Percentiles rank a stretch among this genome's conserved stretches.
These are phyloP conservation scores for Cossypha polioptera DNA, from an alignment of 2,797 vertebrate species.

Conservation along the genomic window DNA sequence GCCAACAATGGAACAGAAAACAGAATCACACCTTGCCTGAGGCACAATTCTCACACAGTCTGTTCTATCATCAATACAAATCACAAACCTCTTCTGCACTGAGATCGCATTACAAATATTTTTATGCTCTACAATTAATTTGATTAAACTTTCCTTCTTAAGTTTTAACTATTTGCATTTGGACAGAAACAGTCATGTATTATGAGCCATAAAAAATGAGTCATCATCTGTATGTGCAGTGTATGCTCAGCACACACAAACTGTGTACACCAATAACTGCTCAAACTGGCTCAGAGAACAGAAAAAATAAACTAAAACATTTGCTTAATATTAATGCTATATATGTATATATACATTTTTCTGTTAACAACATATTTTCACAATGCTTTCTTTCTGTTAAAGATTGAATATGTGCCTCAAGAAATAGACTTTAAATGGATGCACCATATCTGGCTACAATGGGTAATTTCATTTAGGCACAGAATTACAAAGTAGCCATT, in stretches of 20 bases:
- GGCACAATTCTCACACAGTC: background rate
- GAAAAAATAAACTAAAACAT: background rate
- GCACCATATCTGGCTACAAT: conserved; percentile 21
- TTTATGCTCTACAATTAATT: conserved; percentile 2
- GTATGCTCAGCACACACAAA: background rate
- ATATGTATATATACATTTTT: background rate
- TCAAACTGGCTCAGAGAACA: background rate
- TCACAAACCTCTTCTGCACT: background rate
- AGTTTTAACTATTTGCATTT: conserved; percentile 17
- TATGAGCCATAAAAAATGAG: background rate
- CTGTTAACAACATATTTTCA: background rate
- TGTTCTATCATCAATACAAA: background rate
- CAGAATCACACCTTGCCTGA: background rate
- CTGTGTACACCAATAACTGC: background rate
- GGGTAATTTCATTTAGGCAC: conserved; percentile 50
- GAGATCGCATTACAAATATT: background rate
- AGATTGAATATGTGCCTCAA: background rate
- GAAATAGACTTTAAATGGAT: conserved; percentile 14
- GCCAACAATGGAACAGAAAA: background rate
- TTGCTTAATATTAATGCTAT: background rate
- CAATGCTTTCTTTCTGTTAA: conserved; percentile 4
- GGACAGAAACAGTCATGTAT: background rate
- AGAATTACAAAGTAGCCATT: conserved; percentile 37
- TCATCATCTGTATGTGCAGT: background rate
- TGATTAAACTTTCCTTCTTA: conserved; percentile 33